phyloP scores from a whole-genome alignment of 1,140 invertebrate species.

The Lepidurus couesii region DNA sequence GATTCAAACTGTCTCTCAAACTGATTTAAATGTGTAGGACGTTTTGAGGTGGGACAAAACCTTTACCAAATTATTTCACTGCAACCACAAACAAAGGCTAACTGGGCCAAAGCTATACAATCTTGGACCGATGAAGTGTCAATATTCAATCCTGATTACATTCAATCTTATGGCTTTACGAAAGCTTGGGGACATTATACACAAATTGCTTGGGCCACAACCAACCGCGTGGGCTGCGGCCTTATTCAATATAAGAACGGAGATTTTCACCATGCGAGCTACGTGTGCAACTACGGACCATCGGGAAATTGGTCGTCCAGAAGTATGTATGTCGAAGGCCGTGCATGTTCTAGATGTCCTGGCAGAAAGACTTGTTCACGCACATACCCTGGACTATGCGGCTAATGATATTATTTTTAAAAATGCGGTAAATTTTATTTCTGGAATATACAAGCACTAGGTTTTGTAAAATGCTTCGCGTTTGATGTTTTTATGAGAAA shows the following conservation, averaged over 20 bases:
- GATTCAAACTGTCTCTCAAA: too few relatives aligned
- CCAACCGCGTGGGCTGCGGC: background rate
- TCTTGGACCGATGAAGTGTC: background rate
- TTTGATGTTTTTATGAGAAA: too few relatives aligned
- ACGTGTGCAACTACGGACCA: constrained; percentile 40
- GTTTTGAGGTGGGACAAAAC: background rate
- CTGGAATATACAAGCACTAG: too few relatives aligned
- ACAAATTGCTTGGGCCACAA: background rate
- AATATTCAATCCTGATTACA: background rate
- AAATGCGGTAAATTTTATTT: too few relatives aligned
- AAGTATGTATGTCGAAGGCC: background rate
- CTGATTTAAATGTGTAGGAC: too few relatives aligned
- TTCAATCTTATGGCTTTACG: background rate
- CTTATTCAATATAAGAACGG: background rate
- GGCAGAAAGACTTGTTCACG: background rate
- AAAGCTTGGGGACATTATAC: background rate
- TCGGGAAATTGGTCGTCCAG: constrained; percentile 34
- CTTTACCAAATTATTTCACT: background rate
- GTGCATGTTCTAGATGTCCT: background rate
- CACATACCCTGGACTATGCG: constrained; percentile 22
- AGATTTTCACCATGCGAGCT: background rate
- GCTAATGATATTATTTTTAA: background rate
- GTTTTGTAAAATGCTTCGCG: too few relatives aligned
- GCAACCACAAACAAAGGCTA: background rate
- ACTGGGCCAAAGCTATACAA: background rate